Percentiles rank a stretch among this genome's conserved stretches.
These are phyloP conservation scores for Melospiza melodia DNA, from an alignment of 2,113 vertebrate species.

Conservation along the genomic window DNA sequence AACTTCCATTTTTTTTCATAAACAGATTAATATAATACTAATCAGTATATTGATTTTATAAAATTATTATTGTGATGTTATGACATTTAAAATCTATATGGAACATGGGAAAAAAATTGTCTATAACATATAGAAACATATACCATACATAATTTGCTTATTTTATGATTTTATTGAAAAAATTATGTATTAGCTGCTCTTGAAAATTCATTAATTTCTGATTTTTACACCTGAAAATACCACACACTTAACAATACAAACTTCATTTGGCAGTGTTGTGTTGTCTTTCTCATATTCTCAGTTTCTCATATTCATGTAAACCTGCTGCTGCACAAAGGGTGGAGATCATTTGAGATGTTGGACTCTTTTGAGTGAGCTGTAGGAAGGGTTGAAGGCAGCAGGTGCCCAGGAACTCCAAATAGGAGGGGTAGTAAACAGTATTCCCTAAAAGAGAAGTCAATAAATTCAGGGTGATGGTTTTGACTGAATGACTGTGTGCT, in stretches of 20 bases:
- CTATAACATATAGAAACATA: not conserved
- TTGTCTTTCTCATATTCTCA: not conserved
- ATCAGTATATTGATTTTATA: not conserved
- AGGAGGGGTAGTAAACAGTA: not conserved
- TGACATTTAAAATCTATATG: not conserved
- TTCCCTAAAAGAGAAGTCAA: not conserved
- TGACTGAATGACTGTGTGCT: not conserved
- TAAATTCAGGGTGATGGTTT: not conserved
- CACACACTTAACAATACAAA: not conserved
- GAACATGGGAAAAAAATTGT: not conserved
- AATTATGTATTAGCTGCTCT: not conserved
- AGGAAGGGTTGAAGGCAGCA: not conserved
- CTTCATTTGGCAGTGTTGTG: accelerated
- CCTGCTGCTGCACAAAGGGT: not conserved
- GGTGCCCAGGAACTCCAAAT: not conserved
- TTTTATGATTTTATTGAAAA: not conserved
- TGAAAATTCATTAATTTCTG: not conserved
- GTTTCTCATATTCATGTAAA: not conserved
- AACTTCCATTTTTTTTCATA: not conserved
- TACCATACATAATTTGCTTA: not conserved
- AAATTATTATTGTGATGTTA: not conserved
- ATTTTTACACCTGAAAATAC: not conserved
- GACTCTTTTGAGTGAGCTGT: not conserved
- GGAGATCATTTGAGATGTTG: not conserved
- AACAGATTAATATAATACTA: not conserved